Evolutionary conservation across 30 jellyfish, hydroid and myxozoan species (phyloP).

Genomic region (Aurelia aurita): DNA sequence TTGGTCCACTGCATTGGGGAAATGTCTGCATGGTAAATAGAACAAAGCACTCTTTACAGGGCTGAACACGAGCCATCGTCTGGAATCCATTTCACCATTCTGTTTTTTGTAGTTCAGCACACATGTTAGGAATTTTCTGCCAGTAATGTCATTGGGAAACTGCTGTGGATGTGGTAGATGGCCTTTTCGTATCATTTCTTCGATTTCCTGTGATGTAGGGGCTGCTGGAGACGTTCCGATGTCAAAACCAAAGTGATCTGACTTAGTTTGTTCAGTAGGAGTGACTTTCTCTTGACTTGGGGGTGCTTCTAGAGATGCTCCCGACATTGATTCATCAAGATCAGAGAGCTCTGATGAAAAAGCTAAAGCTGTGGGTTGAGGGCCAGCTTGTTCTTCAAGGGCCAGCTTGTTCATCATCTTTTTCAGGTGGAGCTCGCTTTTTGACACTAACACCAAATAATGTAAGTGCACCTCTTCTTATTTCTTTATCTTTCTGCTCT

Average conservation of each 20-base stretch:
- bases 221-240: no score
- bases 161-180: conserved; percentile 3
- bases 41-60: conserved; percentile 43
- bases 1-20: conserved; percentile 25
- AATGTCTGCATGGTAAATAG: conserved; percentile 66
- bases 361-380: conserved; percentile 29
- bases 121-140: conserved; percentile 44
- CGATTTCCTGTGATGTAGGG: no score
- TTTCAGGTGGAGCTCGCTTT: conserved; percentile 22
- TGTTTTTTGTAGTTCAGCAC: conserved; percentile 35
- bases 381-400: conserved; percentile 8
- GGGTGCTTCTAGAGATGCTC: no score
- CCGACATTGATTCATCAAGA: neutral
- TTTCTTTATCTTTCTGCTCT: conserved; percentile 17
- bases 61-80: conserved; percentile 59
- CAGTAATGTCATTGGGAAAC: conserved; percentile 40
- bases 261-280: no score
- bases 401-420: conserved; percentile 8
- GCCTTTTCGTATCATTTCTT: no score
- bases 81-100: conserved; percentile 39
- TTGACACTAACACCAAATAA: conserved; percentile 31
- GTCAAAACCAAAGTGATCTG: neutral
- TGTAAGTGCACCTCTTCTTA: conserved; percentile 41
- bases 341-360: no score
- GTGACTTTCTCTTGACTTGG: no score